These are phyloP conservation scores for Agriotes lineatus DNA, from an alignment of 2,888 invertebrate genomes.

Conservation along the genomic window DNA sequence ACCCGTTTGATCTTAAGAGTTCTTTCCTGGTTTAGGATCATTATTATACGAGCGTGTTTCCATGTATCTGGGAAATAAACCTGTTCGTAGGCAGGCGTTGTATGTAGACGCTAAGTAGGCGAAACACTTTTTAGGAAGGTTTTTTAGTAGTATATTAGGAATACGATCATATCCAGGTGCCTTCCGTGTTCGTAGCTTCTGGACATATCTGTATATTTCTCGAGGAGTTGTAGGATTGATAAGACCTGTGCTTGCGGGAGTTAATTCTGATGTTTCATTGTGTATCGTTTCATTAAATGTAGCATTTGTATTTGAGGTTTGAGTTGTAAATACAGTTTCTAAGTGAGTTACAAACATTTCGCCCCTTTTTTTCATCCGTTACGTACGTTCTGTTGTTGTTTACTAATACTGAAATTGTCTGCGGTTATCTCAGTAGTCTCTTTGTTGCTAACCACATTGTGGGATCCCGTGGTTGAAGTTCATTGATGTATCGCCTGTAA, in stretches of 20 bases:
- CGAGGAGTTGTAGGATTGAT: neutral
- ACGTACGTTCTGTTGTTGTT: no score
- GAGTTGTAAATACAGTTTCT: neutral
- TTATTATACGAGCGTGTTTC: neutral
- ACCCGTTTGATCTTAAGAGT: neutral
- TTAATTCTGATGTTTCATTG: neutral
- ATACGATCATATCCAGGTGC: conserved; percentile 1
- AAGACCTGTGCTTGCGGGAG: neutral
- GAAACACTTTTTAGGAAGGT: neutral
- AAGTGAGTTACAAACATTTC: no score
- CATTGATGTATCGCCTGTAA: neutral
- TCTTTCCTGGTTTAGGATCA: conserved; percentile 1
- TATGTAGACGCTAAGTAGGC: neutral
- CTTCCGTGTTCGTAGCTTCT: no score
- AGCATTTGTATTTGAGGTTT: neutral
- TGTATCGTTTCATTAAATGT: neutral
- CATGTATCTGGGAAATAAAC: neutral
- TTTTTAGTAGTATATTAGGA: neutral
- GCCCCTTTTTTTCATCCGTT: no score
- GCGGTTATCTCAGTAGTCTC: neutral
- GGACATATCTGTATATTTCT: no score
- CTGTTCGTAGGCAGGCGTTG: neutral
- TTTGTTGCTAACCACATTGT: no score
- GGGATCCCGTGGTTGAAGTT: no score
- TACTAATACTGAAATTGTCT: no score